Base-by-base conservation (phyloP, 2,113 vertebrate species). In the Oceanodroma tethys region DNA sequence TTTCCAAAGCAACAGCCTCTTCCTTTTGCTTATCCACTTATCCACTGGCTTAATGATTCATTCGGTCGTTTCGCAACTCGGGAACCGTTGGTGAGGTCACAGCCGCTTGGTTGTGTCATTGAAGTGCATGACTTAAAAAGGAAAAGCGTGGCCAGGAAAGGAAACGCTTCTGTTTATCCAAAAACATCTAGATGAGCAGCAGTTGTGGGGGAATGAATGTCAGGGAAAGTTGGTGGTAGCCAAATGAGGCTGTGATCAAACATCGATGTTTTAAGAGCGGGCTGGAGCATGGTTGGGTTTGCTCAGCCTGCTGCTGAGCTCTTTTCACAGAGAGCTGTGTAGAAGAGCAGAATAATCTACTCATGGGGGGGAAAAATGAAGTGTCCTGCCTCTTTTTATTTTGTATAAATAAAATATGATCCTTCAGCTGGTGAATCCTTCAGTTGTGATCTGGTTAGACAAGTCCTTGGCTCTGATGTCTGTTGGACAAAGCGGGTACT, bases 11-110 rank as follows among this genome's bases (percentile, higher is more conserved):
- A 78, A 29, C 26, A 93, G 25, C 45, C 45, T 89, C 55, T 91
- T 95, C 59, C 45, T 90, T 67, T 74, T 82, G 42, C 40, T 73
- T 58, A 56, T 88, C 67, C 48, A 15, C 19, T 76, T 81, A 71
- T 65, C 25, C 79, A 32, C 36, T 66, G 76, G 55, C 59, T 81
- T 53, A 86, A 40, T 90, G 73, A 94, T 94, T 96, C 71, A 74
- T 65, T 88, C 2, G 6, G 79, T 62, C 9, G 4, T 93, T 93
- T 81, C 10, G 16, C 82, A 97, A 26, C 59, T 84, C 2, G 0
- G 82, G 91, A 95, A 66, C 76, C 2, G 2, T 40, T 75, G 93
- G 32, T 94, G 89, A 94, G 68, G 80, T 93, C 87, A 75, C 47
- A 80, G 36, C 23, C 0, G 0, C 59, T 86, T 70, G 66, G 63